Percentiles rank a stretch among this genome's conserved stretches.
Conservation (phyloP, 2,113 vertebrate species). For the Acanthisitta chloris region DNA sequence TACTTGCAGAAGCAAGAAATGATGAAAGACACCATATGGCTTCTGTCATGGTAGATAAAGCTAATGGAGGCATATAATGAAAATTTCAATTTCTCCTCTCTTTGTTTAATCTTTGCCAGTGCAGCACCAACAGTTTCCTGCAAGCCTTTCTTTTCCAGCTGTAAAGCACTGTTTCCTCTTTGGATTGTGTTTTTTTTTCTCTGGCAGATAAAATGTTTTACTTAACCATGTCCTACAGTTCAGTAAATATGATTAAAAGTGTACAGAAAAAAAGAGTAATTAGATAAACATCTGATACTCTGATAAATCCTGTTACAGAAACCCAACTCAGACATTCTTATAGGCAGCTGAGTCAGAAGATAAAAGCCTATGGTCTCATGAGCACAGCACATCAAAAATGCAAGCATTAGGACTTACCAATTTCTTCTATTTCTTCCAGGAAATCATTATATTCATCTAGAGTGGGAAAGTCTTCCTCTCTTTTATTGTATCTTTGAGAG, state of each 20-base stretch:
- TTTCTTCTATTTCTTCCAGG: conserved; percentile 93
- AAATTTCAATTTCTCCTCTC: conserved; percentile 38
- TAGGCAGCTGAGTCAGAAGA: conserved; percentile 23
- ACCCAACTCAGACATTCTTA: conserved; percentile 9
- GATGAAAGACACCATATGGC: conserved; percentile 62
- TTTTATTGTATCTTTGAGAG: conserved; percentile 92
- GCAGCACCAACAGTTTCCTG: not conserved
- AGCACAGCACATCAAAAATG: conserved; percentile 24
- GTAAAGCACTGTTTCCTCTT: not conserved
- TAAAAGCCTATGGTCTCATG: conserved; percentile 28
- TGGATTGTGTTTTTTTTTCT: not conserved
- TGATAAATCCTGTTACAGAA: conserved; percentile 37
- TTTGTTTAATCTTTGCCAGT: conserved; percentile 26
- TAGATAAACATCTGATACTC: conserved; percentile 26
- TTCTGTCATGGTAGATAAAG: conserved; percentile 59
- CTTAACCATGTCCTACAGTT: not conserved
- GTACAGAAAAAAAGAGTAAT: conserved; percentile 1
- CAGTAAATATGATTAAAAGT: conserved; percentile 38
- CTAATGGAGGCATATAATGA: conserved; percentile 35
- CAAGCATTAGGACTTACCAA: conserved; percentile 82
- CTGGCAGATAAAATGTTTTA: conserved; percentile 44
- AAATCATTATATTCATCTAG: conserved; percentile 94
- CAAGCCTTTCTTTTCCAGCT: conserved; percentile 8
- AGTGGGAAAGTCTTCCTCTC: conserved; percentile 90
- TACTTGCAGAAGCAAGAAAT: conserved; percentile 52